These are phyloP conservation scores for Scortum barcoo DNA, from an alignment of 2,113 vertebrate species.

Conservation along the genomic window DNA sequence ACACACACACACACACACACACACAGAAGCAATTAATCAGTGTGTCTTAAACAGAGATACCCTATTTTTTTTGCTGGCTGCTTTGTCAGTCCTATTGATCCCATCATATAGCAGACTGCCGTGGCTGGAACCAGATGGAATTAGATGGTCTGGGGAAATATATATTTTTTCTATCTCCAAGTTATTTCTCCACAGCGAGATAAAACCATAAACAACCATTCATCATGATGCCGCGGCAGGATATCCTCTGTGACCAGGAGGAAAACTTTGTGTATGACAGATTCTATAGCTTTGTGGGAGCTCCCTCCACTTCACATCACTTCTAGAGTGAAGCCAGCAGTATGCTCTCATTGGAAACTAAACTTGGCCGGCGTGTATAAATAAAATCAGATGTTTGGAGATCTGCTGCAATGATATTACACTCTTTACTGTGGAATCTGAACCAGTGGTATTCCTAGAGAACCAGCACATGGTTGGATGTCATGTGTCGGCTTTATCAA, in stretches of 20 bases:
- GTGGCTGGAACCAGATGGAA: constrained; percentile 54
- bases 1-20: constrained; percentile 2
- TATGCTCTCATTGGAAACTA: constrained; percentile 9
- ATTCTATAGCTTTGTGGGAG: constrained; percentile 52
- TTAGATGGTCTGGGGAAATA: constrained; percentile 53
- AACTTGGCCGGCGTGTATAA: constrained; percentile 12
- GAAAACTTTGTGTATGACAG: constrained; percentile 57
- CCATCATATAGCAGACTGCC: constrained; percentile 46
- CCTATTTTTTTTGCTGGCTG: constrained; percentile 25
- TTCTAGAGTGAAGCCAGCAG: constrained; percentile 30
- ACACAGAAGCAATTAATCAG: constrained; percentile 51
- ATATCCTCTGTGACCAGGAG: constrained; percentile 63
- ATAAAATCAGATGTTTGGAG: constrained; percentile 31
- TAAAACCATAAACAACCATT: constrained; percentile 74
- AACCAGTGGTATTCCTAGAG: constrained; percentile 4
- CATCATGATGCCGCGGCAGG: constrained; percentile 63
- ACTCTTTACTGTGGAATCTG: not conserved
- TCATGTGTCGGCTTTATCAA: not conserved
- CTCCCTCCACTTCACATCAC: constrained; percentile 31
- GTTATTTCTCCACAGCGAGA: constrained; percentile 66
- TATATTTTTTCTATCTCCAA: constrained; percentile 47
- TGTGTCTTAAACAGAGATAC: constrained; percentile 23
- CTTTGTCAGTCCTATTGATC: constrained; percentile 62
- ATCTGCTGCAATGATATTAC: not conserved
- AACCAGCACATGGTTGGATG: not conserved